Evolutionary conservation across 1,140 invertebrate species (phyloP), one percentile per base, ranked within the genome.

Genomic region (Drosophila repleta): DNA sequence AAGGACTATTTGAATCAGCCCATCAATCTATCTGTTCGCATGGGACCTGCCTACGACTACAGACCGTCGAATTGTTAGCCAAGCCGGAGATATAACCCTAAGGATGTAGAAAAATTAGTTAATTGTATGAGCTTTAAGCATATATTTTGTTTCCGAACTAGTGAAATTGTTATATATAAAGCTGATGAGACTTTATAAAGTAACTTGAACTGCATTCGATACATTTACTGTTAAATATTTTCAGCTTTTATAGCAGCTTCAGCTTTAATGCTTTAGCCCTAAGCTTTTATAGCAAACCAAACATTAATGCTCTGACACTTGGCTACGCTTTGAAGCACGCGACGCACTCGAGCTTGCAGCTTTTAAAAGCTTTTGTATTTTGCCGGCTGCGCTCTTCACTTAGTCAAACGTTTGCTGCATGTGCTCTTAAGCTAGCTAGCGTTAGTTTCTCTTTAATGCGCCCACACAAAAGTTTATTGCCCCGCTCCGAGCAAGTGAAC

Each of bases 391-490:
- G 29, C 51, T 53, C 32, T 62, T 57, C 4, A 6, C 5, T 4
- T 11, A 17, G 17, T 18, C 20, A 21, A 77, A 37, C 53, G 56
- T 51, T 17, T 2, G 20, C 37, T 60, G n/a, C 1, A 26, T 32
- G 11, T n/a, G 43, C 81, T 79, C 68, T 84, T 83, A 8, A 18
- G 21, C 8, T 21, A 15, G n/a, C 32, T 35, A 11, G n/a, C 39
- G 0, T 18, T 13, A 26, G 13, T 1, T 10, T 32, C 81, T 85
- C 81, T 85, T 85, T 48, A 35, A n/a, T 37, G 64, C 76, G 69
- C 80, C 74, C 70, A 78, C 77, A 78, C 63, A 72, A 74, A 65
- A 76, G 82, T 87, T 81, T 81, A 77, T 81, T 87, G 81, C 74
- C 57, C 68, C 81, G 76, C 81, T 77, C 62, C 65, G 58, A 80